Evolutionary conservation across 1,140 invertebrate species (phyloP), one percentile per base, ranked within the genome.

Genomic region (Drosophila teissieri): DNA sequence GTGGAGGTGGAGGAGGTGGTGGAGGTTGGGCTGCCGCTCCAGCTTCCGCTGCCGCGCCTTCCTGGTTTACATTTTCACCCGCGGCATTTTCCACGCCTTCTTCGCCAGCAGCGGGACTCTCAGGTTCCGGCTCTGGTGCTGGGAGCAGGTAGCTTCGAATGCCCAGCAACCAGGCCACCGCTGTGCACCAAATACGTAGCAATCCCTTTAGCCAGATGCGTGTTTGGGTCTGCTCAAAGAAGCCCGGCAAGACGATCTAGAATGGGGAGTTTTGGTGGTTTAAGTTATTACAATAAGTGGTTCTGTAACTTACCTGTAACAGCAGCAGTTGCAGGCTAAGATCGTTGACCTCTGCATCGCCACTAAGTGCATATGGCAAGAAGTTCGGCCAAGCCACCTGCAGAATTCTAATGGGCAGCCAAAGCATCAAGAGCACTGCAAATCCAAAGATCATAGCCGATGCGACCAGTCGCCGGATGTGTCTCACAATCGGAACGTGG

Each of bases 361-460:
- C 94, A 0, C 95, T 96, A 2, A 99, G 95, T 40, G 97, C 96
- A 90, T 99, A 99, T 0, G 99, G 99, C 73, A 99, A 93, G 93
- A 99, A 99, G 15, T 95, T 95, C 0, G 98, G 98, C 91, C 96
- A 95, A 0, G 96, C 89, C 75, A 95, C 95, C 81, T 97, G 95
- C n/a, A 99, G 94, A 1, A 99, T 95, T 45, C 96, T 93, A 4
- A 99, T 96, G 0, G 99, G 99, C 44, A 99, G 91, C 97, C 98
- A 99, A 15, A 99, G 93, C 96, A 99, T 98, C 1, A 99, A 94
- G 1, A 99, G 93, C 15, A 99, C 98, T 3, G 96, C 97, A 5
- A 97, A 98, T 14, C 98, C 98, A 93, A 99, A 99, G 68, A 99
- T 97, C 73, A 99, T 96, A 39, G 98, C 96, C 0, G 98, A 99